These are phyloP conservation scores for Clarias gariepinus DNA, from an alignment of 2,113 vertebrate genomes.

Conservation along the genomic window DNA sequence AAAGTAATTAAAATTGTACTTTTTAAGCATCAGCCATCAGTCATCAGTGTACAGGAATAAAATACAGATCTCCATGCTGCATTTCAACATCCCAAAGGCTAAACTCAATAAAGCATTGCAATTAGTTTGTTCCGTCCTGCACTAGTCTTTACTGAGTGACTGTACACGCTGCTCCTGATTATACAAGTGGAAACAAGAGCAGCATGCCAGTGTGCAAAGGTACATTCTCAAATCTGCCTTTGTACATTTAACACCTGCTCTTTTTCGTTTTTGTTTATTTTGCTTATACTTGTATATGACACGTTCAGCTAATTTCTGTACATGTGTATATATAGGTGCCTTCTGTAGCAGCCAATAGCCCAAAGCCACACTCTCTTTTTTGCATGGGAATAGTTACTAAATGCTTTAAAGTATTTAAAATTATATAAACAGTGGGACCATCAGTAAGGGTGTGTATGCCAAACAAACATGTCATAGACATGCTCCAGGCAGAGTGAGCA, in stretches of 20 bases:
- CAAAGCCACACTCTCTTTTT: conserved; percentile 55
- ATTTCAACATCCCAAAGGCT: conserved; percentile 28
- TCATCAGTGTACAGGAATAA: conserved; percentile 35
- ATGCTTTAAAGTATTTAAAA: conserved; percentile 72
- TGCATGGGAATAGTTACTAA: conserved; percentile 58
- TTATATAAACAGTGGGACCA: conserved; percentile 73
- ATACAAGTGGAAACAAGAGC: conserved; percentile 59
- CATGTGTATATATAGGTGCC: conserved; percentile 38
- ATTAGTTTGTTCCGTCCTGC: conserved; percentile 55
- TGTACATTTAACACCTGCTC: conserved; percentile 66
- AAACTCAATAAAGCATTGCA: conserved; percentile 40
- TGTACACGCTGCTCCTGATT: conserved; percentile 52
- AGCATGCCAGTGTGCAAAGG: conserved; percentile 50
- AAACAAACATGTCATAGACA: conserved; percentile 65
- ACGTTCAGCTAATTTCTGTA: conserved; percentile 30
- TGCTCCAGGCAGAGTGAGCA: conserved; percentile 68
- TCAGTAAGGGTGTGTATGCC: conserved; percentile 68
- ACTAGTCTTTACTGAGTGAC: conserved; percentile 56
- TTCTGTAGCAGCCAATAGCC: conserved; percentile 50
- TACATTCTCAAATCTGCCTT: conserved; percentile 59
- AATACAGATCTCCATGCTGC: conserved; percentile 15
- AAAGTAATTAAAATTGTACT: conserved; percentile 22
- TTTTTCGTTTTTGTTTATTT: conserved; percentile 24
- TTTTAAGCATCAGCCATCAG: conserved; percentile 16
- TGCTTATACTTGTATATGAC: conserved; percentile 44